phyloP scores from a whole-genome alignment of 2,888 invertebrate species.

The Punctoribates punctum region DNA sequence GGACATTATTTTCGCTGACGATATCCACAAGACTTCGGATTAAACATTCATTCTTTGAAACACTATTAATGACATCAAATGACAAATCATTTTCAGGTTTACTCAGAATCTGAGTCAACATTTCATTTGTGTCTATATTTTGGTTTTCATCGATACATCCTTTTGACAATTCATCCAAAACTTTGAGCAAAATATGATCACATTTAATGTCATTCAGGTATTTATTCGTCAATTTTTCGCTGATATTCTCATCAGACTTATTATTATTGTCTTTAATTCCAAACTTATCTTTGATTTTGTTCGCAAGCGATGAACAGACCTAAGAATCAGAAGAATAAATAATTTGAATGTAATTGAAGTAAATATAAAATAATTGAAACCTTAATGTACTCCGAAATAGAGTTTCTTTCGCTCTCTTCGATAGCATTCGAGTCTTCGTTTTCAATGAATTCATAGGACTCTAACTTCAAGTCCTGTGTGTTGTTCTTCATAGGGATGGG shows the following conservation, averaged over 20 bases:
- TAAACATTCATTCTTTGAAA: conserved; percentile 47
- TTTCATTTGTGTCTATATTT: conserved; percentile 5
- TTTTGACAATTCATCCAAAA: conserved; percentile 21
- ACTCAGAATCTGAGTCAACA: not conserved
- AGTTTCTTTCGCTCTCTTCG: not conserved
- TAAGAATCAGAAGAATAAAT: not conserved
- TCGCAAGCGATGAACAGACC: not conserved
- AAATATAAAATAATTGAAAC: not conserved
- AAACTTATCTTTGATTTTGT: not conserved
- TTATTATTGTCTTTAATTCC: not conserved
- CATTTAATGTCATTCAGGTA: not conserved
- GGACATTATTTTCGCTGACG: conserved; percentile 70
- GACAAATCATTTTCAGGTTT: conserved; percentile 44
- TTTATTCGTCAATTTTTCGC: not conserved
- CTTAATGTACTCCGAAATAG: not conserved
- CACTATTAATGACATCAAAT: conserved; percentile 48
- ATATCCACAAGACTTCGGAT: conserved; percentile 62
- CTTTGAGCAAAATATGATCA: not conserved
- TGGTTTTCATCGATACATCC: conserved; percentile 49
- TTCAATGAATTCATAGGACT: conserved; percentile 9
- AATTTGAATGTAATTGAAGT: not conserved
- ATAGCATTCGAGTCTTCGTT: conserved; percentile 9
- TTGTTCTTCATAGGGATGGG: not conserved
- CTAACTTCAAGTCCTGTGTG: not conserved
- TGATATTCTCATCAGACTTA: no score